A percentile compares a stretch with the other conserved stretches of the same genome.
phyloP scores from a whole-genome alignment of 2,888 invertebrate species.

The Xestia xanthographa region DNA sequence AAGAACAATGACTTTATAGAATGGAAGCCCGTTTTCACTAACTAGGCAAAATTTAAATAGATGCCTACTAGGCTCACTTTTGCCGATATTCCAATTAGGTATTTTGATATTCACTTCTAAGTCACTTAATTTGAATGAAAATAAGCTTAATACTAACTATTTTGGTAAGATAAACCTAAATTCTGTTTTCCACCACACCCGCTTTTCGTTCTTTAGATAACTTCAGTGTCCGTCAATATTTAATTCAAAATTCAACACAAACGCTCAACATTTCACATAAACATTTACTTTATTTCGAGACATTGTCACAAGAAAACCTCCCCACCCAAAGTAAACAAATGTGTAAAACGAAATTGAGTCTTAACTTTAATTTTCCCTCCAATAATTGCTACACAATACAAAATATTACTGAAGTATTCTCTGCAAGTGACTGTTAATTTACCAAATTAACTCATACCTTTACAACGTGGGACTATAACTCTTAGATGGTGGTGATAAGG shows the following conservation, averaged over 20 bases:
- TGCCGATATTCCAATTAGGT: background rate
- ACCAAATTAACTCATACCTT: slow-evolving; percentile 60
- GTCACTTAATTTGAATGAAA: too few species aligned
- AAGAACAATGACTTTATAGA: background rate
- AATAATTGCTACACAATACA: slow-evolving; percentile 77
- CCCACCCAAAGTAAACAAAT: slow-evolving; percentile 40
- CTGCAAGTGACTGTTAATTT: slow-evolving; percentile 82
- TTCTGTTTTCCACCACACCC: background rate
- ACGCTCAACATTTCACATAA: slow-evolving; percentile 4
- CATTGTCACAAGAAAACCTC: slow-evolving; percentile 11
- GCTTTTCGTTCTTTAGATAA: background rate
- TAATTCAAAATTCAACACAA: background rate
- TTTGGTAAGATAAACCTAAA: background rate
- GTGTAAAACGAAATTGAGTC: slow-evolving; percentile 58
- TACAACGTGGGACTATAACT: slow-evolving; percentile 59
- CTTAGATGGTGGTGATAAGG: slow-evolving; percentile 67
- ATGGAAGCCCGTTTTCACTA: background rate
- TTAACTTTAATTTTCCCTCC: slow-evolving; percentile 67
- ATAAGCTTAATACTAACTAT: background rate
- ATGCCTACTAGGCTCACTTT: background rate
- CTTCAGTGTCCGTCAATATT: background rate
- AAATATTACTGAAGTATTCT: slow-evolving; percentile 73
- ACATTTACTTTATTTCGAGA: slow-evolving; percentile 27
- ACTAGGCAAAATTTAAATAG: background rate
- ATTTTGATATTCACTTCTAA: background rate